phyloP scores from a whole-genome alignment of 2,888 invertebrate species.

The Nebria brevicollis region DNA sequence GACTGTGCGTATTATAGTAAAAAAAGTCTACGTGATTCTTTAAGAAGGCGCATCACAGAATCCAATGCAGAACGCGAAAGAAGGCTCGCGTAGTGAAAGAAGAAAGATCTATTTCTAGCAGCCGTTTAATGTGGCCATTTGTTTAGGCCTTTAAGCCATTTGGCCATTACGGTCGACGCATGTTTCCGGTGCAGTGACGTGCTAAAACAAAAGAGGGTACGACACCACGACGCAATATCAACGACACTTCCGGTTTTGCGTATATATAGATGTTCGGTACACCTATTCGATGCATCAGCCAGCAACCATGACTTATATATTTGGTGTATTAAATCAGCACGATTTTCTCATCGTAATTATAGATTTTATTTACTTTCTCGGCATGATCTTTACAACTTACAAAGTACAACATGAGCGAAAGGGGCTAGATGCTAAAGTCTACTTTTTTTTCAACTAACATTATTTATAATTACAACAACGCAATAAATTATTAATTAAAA shows the following conservation, averaged over 20 bases:
- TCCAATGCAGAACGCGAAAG: background rate
- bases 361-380: too few species aligned
- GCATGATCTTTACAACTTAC: too few species aligned
- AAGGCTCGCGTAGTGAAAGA: background rate
- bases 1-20: background rate
- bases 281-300: background rate
- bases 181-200: constrained; percentile 33
- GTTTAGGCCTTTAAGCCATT: constrained; percentile 44
- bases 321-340: background rate
- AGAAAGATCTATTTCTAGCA: constrained; percentile 28
- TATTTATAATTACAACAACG: too few species aligned
- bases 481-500: too few species aligned
- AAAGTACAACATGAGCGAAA: too few species aligned
- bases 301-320: background rate
- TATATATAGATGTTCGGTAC: background rate
- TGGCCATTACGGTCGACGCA: constrained; percentile 35
- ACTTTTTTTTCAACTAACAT: too few species aligned
- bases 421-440: too few species aligned
- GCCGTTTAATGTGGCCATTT: constrained; percentile 37
- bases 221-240: background rate
- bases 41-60: background rate
- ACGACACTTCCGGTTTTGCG: background rate
- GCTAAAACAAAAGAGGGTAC: constrained; percentile 13
- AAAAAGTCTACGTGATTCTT: background rate
- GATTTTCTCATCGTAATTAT: background rate